Conservation (phyloP, 1,140 invertebrate genomes). For the Drosophila ogumai region DNA sequence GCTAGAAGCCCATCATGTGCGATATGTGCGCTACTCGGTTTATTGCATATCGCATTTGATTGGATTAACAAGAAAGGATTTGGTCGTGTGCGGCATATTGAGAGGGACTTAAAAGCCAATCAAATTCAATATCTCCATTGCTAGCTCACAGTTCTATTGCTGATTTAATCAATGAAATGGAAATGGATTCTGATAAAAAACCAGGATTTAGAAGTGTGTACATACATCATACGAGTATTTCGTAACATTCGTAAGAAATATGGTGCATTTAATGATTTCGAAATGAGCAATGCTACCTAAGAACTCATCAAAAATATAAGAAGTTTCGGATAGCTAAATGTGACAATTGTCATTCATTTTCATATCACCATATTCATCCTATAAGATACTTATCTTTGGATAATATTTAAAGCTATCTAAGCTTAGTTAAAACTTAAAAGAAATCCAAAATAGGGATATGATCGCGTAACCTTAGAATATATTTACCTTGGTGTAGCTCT, state of each 20-base stretch:
- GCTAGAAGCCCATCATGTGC: constrained; percentile 12
- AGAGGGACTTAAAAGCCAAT: constrained; percentile 15
- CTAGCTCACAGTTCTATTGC: not conserved
- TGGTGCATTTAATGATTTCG: not conserved
- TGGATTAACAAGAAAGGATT: constrained; percentile 37
- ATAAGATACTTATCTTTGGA: too few relatives aligned
- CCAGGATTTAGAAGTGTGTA: not conserved
- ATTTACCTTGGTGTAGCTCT: constrained; percentile 86
- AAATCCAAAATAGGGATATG: not conserved
- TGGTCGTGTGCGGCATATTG: not conserved
- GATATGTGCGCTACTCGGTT: not conserved
- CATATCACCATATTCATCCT: too few relatives aligned
- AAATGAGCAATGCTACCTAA: too few relatives aligned
- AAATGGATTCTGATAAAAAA: not conserved
- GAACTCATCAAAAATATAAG: too few relatives aligned
- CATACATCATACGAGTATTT: not conserved
- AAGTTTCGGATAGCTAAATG: too few relatives aligned
- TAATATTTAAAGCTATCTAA: too few relatives aligned
- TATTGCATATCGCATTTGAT: constrained; percentile 21
- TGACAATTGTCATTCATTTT: too few relatives aligned
- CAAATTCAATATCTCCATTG: constrained; percentile 11
- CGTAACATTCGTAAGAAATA: not conserved
- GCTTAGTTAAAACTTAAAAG: not conserved
- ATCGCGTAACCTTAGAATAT: not conserved
- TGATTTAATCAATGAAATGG: not conserved